Conservation (phyloP, 2,888 invertebrate genomes). For the Dicycla oo region DNA sequence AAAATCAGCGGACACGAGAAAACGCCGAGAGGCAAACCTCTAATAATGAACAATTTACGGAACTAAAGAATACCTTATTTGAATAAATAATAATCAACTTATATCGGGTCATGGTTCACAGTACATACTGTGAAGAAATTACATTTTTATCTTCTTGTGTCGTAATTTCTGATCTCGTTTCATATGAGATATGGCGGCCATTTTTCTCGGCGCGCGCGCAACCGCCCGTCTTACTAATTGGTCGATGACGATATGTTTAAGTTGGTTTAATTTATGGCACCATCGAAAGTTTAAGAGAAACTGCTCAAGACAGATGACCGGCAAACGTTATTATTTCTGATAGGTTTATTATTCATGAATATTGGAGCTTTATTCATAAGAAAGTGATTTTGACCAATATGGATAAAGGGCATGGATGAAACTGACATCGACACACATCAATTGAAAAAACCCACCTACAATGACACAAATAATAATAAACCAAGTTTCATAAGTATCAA, state of each 20-base stretch:
- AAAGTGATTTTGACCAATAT: slow-evolving; percentile 22
- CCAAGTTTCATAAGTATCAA: too few relatives aligned
- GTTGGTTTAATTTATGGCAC: slow-evolving; percentile 66
- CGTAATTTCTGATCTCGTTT: slow-evolving; percentile 76
- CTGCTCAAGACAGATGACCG: slow-evolving; percentile 53
- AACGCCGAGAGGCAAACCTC: slow-evolving; percentile 51
- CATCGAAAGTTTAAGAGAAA: slow-evolving; percentile 63
- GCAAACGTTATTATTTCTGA: slow-evolving; percentile 57
- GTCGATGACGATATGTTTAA: slow-evolving; percentile 70
- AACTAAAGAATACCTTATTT: slow-evolving; percentile 54
- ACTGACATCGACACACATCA: not conserved
- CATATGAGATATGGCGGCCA: slow-evolving; percentile 76
- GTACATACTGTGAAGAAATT: slow-evolving; percentile 39
- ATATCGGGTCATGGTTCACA: slow-evolving; percentile 74
- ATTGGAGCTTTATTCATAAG: slow-evolving; percentile 20
- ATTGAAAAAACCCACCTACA: not conserved
- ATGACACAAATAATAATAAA: not conserved
- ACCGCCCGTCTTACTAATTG: slow-evolving; percentile 73
- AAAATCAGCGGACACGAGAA: slow-evolving; percentile 58
- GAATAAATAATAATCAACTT: slow-evolving; percentile 60
- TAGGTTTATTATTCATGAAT: slow-evolving; percentile 47
- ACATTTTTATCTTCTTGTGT: slow-evolving; percentile 45
- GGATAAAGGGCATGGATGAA: not conserved
- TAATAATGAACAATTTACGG: slow-evolving; percentile 62
- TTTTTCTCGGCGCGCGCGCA: slow-evolving; percentile 73